phyloP scores from a whole-genome alignment of 2,888 invertebrate genomes.

The Dynastes hyllus region DNA sequence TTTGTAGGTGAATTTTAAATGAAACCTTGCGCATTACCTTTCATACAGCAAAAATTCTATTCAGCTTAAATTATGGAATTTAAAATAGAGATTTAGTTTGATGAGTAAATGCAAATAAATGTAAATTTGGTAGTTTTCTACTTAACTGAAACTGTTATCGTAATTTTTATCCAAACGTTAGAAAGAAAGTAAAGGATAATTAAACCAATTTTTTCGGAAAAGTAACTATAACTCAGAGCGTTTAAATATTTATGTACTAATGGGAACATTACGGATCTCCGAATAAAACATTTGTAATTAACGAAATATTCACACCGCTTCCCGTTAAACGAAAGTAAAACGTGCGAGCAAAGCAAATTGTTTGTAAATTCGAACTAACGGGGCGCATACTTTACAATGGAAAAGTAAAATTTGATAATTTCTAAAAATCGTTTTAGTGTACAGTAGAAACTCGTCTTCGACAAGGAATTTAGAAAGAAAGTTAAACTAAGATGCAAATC shows the following conservation, averaged over 20 bases:
- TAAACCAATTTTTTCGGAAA: conserved; percentile 25
- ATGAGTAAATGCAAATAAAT: not conserved
- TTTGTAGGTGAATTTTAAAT: no score
- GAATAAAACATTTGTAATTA: conserved; percentile 39
- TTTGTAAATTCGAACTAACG: conserved; percentile 34
- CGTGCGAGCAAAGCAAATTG: conserved; percentile 37
- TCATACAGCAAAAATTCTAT: no score
- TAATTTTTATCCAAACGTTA: not conserved
- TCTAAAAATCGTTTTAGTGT: conserved; percentile 7
- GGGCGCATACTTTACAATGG: conserved; percentile 27
- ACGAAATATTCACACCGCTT: conserved; percentile 40
- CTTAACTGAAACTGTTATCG: not conserved
- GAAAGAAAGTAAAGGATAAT: conserved; percentile 16
- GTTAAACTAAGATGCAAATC: no score
- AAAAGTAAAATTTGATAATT: conserved; percentile 26
- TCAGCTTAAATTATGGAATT: not conserved
- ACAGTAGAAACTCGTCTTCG: conserved; percentile 5
- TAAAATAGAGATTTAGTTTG: not conserved
- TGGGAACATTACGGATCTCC: conserved; percentile 32
- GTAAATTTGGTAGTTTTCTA: not conserved
- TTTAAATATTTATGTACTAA: conserved; percentile 28
- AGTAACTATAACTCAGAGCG: conserved; percentile 3
- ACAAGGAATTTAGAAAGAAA: conserved; percentile 6
- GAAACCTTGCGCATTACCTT: no score
- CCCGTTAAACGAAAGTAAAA: conserved; percentile 47